phyloP scores from a whole-genome alignment of 1,140 invertebrate genomes.

The Drosophila lini region DNA sequence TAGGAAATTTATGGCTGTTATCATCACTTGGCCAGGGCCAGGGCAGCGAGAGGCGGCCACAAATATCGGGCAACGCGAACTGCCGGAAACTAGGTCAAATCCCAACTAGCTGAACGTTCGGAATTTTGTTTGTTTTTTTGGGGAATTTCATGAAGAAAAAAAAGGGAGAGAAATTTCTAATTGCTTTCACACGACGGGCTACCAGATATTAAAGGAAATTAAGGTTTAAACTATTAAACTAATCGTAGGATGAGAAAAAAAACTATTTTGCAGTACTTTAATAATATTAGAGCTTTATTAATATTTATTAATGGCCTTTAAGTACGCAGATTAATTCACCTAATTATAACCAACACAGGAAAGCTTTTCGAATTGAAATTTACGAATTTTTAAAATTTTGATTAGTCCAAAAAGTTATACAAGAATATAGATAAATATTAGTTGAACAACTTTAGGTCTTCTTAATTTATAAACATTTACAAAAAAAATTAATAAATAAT shows the following conservation, averaged over 20 bases:
- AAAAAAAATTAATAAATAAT: no score
- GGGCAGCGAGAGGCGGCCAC: slow-evolving; percentile 38
- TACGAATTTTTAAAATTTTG: no score
- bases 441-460: no score
- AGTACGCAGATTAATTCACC: no score
- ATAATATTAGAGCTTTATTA: not conserved
- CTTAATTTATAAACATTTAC: no score
- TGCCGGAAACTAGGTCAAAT: slow-evolving; percentile 65
- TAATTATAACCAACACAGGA: no score
- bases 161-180: not conserved
- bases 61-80: slow-evolving; percentile 57
- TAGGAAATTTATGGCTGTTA: slow-evolving; percentile 80
- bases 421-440: no score
- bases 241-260: no score
- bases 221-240: not conserved
- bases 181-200: slow-evolving; percentile 4
- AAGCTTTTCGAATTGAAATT: no score
- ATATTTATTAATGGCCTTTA: not conserved
- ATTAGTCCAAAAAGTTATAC: no score
- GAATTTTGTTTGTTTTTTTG: slow-evolving; percentile 14
- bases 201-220: not conserved
- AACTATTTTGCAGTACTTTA: not conserved
- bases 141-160: not conserved
- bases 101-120: slow-evolving; percentile 16
- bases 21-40: slow-evolving; percentile 47